These are phyloP conservation scores for Eulemur albifrons DNA, from an alignment of 2,797 vertebrate species.

Conservation along the genomic window DNA sequence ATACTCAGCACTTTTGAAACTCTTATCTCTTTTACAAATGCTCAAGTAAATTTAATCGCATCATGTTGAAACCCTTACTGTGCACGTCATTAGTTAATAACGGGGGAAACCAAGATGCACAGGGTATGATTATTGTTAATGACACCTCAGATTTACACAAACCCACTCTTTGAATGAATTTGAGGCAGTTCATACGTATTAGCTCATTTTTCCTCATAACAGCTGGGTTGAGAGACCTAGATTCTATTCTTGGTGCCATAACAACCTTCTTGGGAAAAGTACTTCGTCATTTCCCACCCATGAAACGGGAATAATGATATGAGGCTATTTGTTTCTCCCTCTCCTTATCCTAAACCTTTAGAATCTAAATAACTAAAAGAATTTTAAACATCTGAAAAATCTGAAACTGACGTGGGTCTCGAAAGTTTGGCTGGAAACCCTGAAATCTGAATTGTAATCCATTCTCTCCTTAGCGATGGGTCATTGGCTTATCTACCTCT, in stretches of 20 bases:
- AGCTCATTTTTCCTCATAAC: constrained; percentile 7
- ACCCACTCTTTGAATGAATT: constrained; percentile 2
- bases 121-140: neutral
- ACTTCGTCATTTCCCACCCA: neutral
- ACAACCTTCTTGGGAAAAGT: neutral
- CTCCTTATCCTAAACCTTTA: neutral
- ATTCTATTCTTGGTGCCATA: neutral
- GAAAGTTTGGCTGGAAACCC: neutral
- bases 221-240: neutral
- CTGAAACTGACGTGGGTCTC: neutral
- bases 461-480: neutral
- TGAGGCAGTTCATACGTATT: neutral
- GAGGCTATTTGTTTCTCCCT: neutral
- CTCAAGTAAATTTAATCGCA: neutral
- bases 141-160: neutral
- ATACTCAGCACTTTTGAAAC: neutral
- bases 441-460: neutral
- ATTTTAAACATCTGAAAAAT: neutral
- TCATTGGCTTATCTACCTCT: neutral
- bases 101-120: neutral
- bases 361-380: neutral
- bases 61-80: neutral
- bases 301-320: neutral
- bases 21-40: constrained; percentile 2
- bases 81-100: constrained; percentile 19